Percentiles rank a stretch among this genome's conserved stretches.
These are phyloP conservation scores for Gnathonemus echidnorhynchus DNA, from an alignment of 2,113 vertebrate species.

Conservation along the genomic window DNA sequence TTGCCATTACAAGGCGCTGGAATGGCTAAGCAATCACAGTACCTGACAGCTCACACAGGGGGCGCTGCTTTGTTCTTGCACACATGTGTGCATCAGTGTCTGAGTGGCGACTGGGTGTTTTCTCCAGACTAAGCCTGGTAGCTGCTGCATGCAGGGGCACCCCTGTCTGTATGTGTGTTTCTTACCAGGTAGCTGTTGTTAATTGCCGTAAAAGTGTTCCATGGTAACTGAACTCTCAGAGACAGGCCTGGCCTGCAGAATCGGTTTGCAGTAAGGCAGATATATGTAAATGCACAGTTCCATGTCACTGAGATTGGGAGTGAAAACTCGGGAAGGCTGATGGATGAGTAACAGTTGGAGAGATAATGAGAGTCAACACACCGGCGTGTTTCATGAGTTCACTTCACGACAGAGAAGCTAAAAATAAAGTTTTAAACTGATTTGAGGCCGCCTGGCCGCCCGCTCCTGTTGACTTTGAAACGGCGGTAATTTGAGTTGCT, in stretches of 20 bases:
- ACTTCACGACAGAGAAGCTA: not conserved
- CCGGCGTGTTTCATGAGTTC: not conserved
- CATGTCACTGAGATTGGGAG: constrained; percentile 8
- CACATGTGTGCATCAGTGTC: not conserved
- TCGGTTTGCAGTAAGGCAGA: not conserved
- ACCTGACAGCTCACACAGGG: not conserved
- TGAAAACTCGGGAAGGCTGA: not conserved
- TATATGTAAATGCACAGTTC: not conserved
- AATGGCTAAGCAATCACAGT: not conserved
- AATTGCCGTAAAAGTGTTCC: not conserved
- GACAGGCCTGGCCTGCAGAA: not conserved
- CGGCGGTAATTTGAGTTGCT: not conserved
- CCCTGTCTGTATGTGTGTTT: not conserved
- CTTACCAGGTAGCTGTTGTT: not conserved
- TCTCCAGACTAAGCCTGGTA: not conserved
- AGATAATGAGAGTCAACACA: constrained; percentile 15
- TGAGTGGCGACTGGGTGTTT: not conserved
- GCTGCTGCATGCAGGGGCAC: not conserved
- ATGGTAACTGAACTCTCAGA: not conserved
- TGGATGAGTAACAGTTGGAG: not conserved
- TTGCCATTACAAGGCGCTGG: not conserved
- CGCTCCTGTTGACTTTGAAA: not conserved
- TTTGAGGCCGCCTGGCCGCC: not conserved
- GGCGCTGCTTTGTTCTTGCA: not conserved
- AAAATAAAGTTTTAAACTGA: constrained; percentile 6